Percentiles rank a stretch among this genome's conserved stretches.
These are phyloP conservation scores for Bergia puertoricense DNA, from an alignment of 92 coral and sea anemone genomes.

Conservation along the genomic window DNA sequence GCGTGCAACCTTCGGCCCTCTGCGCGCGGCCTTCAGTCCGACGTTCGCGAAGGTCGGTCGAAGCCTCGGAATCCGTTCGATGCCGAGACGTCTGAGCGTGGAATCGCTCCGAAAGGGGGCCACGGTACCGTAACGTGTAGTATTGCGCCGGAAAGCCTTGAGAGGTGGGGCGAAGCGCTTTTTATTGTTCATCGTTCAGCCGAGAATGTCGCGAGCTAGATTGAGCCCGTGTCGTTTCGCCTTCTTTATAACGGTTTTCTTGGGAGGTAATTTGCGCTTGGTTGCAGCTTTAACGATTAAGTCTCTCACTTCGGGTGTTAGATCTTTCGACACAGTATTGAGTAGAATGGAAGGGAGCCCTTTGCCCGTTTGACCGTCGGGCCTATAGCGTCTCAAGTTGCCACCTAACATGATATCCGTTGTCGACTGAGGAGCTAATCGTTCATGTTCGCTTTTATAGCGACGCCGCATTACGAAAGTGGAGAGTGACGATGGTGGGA, in stretches of 20 bases:
- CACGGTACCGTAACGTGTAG: conserved; percentile 15
- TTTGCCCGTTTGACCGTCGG: conserved; percentile 3
- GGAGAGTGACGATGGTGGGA: neutral
- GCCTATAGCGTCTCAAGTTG: conserved; percentile 8
- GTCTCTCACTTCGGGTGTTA: conserved; percentile 12
- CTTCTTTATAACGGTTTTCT: conserved; percentile 11
- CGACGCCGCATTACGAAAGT: conserved; percentile 6
- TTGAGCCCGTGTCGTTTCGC: conserved; percentile 9
- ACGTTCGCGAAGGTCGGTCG: neutral
- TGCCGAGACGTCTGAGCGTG: conserved; percentile 17
- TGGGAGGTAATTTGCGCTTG: conserved; percentile 10
- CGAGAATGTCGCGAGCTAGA: conserved; percentile 9
- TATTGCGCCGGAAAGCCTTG: conserved; percentile 15
- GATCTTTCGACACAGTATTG: conserved; percentile 7
- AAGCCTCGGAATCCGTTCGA: conserved; percentile 12
- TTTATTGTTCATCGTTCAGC: neutral
- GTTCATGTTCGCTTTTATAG: neutral
- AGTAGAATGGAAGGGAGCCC: conserved; percentile 11
- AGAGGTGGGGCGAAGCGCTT: conserved; percentile 9
- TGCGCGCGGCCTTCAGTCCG: conserved; percentile 18
- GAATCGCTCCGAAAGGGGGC: conserved; percentile 17
- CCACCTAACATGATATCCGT: conserved; percentile 5
- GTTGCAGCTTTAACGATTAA: conserved; percentile 9
- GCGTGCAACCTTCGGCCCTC: conserved; percentile 15
- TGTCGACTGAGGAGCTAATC: conserved; percentile 1